Evolutionary conservation across 2,888 invertebrate genomes (phyloP), one percentile per base, ranked within the genome.

Genomic region (Coremacera marginata): DNA sequence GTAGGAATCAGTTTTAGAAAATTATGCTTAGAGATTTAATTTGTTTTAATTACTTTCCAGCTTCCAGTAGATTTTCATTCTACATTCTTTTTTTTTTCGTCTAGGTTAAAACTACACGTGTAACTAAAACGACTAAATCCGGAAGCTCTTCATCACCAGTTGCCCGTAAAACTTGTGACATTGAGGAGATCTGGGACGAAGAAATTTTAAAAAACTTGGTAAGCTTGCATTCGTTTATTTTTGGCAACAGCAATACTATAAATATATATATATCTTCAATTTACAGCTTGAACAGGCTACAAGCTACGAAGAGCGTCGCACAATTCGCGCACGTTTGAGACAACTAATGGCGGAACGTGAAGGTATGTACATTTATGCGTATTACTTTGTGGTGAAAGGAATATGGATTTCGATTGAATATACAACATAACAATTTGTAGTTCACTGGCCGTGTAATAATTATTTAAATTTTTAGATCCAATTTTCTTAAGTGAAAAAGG

Each of bases 261-360:
- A n/a, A n/a, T n/a, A n/a, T 31, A 31, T 31, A 31, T 31, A 51
- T 22, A 8, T 16, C 16, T 25, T 63, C 16, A 34, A 16, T 34
- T n/a, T 34, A n/a, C 89, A 96, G 96, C 92, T 96, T 91, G 95
- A 95, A 90, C 93, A 94, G 90, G 94, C 95, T 89, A 93, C 93
- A 83, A 95, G 95, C 89, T 96, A 95, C 94, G 96, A 96, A 90
- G 95, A 95, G 90, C 93, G 96, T 86, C 94, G 95, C 86, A 92
- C 93, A 84, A 93, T 96, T 88, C 92, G 96, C 89, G 93, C 94
- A 85, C 93, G 95, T 90, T 92, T 96, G 86, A 93, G 94, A 85
- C 92, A 94, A 89, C 93, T 96, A 88, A 94, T 96, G 93, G 95
- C 95, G 85, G 95, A 95, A 91, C 94, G 94, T 90, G 94, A 95